Evolutionary conservation across 2,888 invertebrate species (phyloP), one percentile per base, ranked within the genome.

Genomic region (Pristionchus entomophagus): DNA sequence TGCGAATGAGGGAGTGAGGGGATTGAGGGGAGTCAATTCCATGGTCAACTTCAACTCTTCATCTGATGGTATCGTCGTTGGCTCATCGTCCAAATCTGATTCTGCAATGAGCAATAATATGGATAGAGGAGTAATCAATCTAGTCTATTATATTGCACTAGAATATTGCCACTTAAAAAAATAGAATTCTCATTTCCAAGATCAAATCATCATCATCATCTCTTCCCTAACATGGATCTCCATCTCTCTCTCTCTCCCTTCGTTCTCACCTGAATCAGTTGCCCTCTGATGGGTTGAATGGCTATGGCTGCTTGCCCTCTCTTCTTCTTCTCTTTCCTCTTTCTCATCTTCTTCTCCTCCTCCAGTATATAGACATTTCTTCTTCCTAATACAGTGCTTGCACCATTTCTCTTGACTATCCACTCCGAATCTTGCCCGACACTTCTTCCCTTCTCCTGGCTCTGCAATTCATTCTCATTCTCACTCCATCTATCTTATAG

Each of bases 381-480:
- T 95, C 94, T 95, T 95, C 91, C 95, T 93, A 89, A 94, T 97
- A 97, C 99, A 99, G 89, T 98, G 99, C 94, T 99, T 99, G 95
- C 99, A 99, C 99, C 99, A 99, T 94, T 98, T 97, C 94, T 96
- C 97, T 95, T 98, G 98, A 94, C 98, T 97, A 94, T 99, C 98
- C 95, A 99, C 96, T 93, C 99, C 99, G 94, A 97, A 99, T 29
- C 99, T 96, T 93, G 99, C 99, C 92, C 99, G 96, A 95, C 99
- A 99, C 95, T 99, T 99, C 95, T 99, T 99, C 96, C 97, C 97
- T 95, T 97, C 98, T 95, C 97, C 97, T 95, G 97, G 97, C 96
- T 94, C 94, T 91, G 78, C 89, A 89, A 78, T 49, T 22, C 5
- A 56, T 22, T 5, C 5, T 5, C 56, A 56, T 56, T 5, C 5